These are phyloP conservation scores for Drosophila busckii DNA, from an alignment of 1,140 invertebrate species.

Conservation along the genomic window DNA sequence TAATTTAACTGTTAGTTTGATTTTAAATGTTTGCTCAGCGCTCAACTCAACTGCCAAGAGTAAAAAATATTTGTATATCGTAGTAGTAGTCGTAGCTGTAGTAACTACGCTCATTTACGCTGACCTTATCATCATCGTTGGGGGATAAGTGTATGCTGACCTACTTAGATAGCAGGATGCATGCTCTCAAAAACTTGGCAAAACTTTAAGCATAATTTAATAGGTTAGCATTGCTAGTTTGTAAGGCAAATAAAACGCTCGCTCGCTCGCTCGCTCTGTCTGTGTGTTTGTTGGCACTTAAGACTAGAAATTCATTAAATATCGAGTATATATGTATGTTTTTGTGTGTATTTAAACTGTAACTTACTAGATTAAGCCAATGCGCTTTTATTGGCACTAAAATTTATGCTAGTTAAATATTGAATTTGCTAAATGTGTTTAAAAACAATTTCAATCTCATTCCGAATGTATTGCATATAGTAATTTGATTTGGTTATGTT, in stretches of 20 bases:
- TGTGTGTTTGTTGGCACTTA: no score
- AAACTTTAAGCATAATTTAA: no score
- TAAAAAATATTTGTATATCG: no score
- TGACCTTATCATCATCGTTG: no score
- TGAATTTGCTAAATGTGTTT: slow-evolving; percentile 22
- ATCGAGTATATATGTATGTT: slow-evolving; percentile 26
- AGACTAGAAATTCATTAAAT: slow-evolving; percentile 50
- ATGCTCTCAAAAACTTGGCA: no score
- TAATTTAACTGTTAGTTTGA: no score
- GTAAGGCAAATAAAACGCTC: slow-evolving; percentile 49
- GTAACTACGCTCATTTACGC: no score
- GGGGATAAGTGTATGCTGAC: no score
- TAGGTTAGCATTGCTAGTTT: slow-evolving; percentile 24
- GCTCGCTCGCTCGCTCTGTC: slow-evolving; percentile 6
- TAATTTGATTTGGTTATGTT: slow-evolving; percentile 22
- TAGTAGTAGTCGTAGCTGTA: no score
- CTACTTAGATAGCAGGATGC: no score
- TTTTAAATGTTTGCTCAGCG: no score
- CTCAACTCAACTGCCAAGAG: no score
- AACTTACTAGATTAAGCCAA: slow-evolving; percentile 1
- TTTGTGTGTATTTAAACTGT: slow-evolving; percentile 18
- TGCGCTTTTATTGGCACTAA: slow-evolving; percentile 21
- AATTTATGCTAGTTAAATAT: slow-evolving; percentile 33
- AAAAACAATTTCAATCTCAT: slow-evolving; percentile 24
- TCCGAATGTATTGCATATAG: not conserved